phyloP scores from a whole-genome alignment of 1,140 invertebrate genomes.

The Wiebesia pumilae region DNA sequence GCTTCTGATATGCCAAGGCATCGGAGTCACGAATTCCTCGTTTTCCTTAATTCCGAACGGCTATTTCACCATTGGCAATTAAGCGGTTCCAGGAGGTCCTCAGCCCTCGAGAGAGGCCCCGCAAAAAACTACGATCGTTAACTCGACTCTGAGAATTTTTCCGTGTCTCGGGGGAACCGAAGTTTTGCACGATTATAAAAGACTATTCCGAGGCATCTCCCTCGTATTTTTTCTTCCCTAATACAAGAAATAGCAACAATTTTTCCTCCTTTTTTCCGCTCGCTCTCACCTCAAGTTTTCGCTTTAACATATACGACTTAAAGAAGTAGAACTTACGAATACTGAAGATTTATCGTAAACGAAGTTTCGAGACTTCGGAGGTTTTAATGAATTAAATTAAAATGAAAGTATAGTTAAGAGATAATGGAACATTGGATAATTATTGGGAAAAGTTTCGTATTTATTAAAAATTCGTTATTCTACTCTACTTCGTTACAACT shows the following conservation, averaged over 20 bases:
- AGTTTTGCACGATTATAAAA: slow-evolving; percentile 14
- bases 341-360: background rate
- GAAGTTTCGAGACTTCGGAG: slow-evolving; percentile 6
- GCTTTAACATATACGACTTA: background rate
- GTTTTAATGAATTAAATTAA: slow-evolving; percentile 22
- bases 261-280: background rate
- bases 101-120: no score
- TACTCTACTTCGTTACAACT: no score
- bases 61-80: background rate
- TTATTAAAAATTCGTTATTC: background rate
- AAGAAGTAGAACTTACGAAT: slow-evolving; percentile 15
- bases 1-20: background rate
- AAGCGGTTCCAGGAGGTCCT: background rate
- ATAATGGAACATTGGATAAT: background rate
- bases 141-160: no score
- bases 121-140: no score
- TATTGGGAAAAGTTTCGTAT: slow-evolving; percentile 8
- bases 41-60: background rate
- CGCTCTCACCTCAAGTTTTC: background rate
- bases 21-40: background rate
- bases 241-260: slow-evolving; percentile 27
- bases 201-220: background rate
- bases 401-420: slow-evolving; percentile 1
- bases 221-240: slow-evolving; percentile 20
- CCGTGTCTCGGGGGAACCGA: background rate